Base-by-base conservation (phyloP, 92 coral and sea anemone genomes). In the Heteractis magnifica region DNA sequence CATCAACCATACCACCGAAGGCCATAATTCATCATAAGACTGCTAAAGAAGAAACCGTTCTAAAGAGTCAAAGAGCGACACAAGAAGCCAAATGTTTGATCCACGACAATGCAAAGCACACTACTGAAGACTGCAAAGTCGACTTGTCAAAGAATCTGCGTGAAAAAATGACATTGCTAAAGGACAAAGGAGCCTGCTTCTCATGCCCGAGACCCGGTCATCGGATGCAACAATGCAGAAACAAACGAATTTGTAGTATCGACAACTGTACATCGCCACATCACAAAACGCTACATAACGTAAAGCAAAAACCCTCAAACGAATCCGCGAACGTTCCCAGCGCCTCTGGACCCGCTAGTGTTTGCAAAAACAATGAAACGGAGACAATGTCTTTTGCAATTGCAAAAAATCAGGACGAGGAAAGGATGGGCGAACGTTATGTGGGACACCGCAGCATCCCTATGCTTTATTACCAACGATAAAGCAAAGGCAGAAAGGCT, bases 391-490 rank as follows among this genome's bases (percentile, higher is more conserved):
- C 79, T 87, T 18, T 71, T 87, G 52, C 90, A 76, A 51, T 51
- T 87, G 20, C 86, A 81, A 60, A 48, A 51, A 50, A 76, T 86
- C 15, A 1, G 52, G 51, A 75, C 89, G 4, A 50, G 19, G 1
- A 74, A 52, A 51, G 86, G 89, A 18, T 59, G 65, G 78, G 52
- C 51, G 0, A 87, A 81, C 49, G 86, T 86, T 11, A 75, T 86
- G 86, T 86, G 86, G 89, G 89, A 86, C 82, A 86, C 8, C 50
- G 89, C 60, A 60, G 81, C 89, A 6, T 81, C 86, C 10, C 19
- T 86, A 8, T 72, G 86, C 6, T 74, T 86, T 19, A 86, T 86
- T 8, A 80, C 85, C 10, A 79, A 80, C 89, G 41, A 5, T 4
- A 85, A 79, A 26, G 88, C 84, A 0, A 79, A 71, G 77, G 82